Evolutionary conservation across 2,888 invertebrate genomes (phyloP).

Genomic region (Cephus nigrinus): DNA sequence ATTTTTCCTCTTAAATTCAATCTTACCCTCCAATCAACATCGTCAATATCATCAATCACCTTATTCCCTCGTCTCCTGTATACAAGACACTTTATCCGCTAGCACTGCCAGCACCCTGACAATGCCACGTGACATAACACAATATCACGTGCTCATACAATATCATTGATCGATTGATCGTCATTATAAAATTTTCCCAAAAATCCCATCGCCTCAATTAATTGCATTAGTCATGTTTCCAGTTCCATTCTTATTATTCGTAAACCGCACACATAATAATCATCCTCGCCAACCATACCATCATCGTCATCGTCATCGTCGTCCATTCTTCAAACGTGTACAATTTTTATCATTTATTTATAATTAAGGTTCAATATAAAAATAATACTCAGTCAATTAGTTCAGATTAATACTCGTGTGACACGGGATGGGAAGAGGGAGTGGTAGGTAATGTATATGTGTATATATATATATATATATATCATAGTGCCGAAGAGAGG

Average conservation of each 20-base stretch:
- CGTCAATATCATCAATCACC: neutral
- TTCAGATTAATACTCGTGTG: conserved; percentile 57
- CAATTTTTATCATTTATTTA: conserved; percentile 28
- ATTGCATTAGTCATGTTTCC: neutral
- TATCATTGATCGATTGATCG: neutral
- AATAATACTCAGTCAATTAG: conserved; percentile 63
- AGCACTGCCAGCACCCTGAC: neutral
- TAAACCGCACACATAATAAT: neutral
- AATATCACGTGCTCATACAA: neutral
- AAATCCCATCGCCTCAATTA: too few species aligned
- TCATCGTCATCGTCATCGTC: neutral
- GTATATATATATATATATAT: neutral
- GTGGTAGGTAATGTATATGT: conserved; percentile 4
- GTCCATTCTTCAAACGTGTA: conserved; percentile 14
- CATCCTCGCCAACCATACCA: neutral
- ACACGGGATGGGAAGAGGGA: conserved; percentile 36
- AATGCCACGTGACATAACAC: neutral
- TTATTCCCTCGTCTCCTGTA: neutral
- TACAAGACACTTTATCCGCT: neutral
- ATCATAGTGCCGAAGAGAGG: neutral
- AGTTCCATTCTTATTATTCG: neutral
- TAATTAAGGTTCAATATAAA: conserved; percentile 50
- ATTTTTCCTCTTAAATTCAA: neutral
- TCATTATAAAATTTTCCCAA: too few species aligned
- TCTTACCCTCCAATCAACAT: neutral